A percentile compares a stretch with the other conserved stretches of the same genome.
Conservation (phyloP, 2,113 vertebrate species). For the Lethenteron reissneri region DNA sequence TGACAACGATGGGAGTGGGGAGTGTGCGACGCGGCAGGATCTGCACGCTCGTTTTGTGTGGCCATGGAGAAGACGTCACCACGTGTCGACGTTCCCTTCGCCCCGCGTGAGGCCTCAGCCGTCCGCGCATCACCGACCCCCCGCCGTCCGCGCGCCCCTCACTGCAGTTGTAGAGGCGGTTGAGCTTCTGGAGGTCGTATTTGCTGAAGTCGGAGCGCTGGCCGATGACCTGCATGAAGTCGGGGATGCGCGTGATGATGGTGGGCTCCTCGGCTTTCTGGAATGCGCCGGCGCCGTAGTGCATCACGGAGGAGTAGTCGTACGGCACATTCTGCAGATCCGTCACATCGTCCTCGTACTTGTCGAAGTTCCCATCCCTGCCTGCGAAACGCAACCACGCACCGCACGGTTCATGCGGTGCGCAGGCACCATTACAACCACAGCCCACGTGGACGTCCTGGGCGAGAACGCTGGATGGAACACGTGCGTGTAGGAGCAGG, state of each 20-base stretch:
- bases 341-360: conserved; percentile 25
- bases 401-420: too few relatives aligned
- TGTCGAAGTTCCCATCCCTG: conserved; percentile 43
- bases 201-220: conserved; percentile 81
- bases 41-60: neutral
- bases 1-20: neutral
- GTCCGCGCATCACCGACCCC: neutral
- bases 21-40: neutral
- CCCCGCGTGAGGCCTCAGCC: too few relatives aligned
- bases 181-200: conserved; percentile 50
- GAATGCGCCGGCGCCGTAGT: conserved; percentile 58
- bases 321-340: conserved; percentile 46
- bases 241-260: conserved; percentile 51
- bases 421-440: too few relatives aligned
- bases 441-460: too few relatives aligned
- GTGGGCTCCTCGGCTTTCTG: conserved; percentile 38
- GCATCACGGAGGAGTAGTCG: conserved; percentile 64
- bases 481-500: too few relatives aligned
- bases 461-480: too few relatives aligned
- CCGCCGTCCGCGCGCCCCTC: conserved; percentile 15
- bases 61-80: neutral
- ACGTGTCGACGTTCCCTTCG: neutral
- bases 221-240: conserved; percentile 58
- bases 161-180: conserved; percentile 65
- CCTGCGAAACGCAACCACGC: conserved; percentile 19